Percentiles rank a stretch among this genome's conserved stretches.
Conservation (phyloP, 2,797 vertebrate species). For the Aeoliscus strigatus region DNA sequence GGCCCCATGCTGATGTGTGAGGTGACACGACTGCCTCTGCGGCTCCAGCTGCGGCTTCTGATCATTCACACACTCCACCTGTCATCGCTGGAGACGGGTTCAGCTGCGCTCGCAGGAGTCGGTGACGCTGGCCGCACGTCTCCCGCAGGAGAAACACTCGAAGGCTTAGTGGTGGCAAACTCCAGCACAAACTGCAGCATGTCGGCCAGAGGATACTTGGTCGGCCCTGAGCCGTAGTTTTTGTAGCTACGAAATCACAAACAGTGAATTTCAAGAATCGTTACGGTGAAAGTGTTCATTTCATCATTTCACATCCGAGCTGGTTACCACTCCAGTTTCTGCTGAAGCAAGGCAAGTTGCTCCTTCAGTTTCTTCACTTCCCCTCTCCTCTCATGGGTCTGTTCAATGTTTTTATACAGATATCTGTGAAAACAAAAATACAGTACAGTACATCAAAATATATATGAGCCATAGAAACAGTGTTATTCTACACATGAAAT, state of each 20-base stretch:
- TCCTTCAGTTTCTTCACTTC: conserved; percentile 97
- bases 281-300: no score
- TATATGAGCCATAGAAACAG: no score
- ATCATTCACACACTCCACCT: no score
- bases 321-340: conserved; percentile 94
- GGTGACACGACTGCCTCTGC: no score
- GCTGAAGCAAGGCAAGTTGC: conserved; percentile 92
- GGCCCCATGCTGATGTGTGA: no score
- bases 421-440: conserved; percentile 76
- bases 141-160: conserved; percentile 92
- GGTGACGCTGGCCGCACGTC: conserved; percentile 87
- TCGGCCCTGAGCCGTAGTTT: conserved; percentile 98
- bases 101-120: conserved; percentile 75
- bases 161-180: conserved; percentile 97
- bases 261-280: no score
- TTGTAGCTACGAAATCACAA: no score
- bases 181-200: conserved; percentile 98
- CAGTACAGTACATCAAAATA: no score
- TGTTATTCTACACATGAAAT: no score
- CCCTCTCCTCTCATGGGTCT: conserved; percentile 94
- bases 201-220: conserved; percentile 96
- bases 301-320: no score
- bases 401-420: conserved; percentile 96
- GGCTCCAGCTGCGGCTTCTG: no score
- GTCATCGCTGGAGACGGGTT: conserved; percentile 77